phyloP scores from a whole-genome alignment of 1,140 invertebrate species.

The Lepidurus arcticus region DNA sequence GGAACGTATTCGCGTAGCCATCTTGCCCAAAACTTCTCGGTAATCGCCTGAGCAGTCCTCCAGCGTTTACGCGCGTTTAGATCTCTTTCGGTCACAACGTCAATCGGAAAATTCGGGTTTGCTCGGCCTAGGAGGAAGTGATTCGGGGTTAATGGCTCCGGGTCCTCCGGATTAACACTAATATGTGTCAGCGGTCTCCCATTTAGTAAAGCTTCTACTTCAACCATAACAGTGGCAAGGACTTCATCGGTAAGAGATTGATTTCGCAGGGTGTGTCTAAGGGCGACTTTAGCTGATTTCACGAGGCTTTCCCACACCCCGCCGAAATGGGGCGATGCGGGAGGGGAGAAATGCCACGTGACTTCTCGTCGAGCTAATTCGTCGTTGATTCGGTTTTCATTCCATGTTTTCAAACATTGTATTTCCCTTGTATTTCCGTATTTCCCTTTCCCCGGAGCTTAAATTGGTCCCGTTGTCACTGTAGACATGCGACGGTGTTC shows the following conservation, averaged over 20 bases:
- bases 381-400: too few species aligned
- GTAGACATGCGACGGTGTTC: slow-evolving; percentile 24
- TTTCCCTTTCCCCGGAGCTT: too few species aligned
- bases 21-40: slow-evolving; percentile 24
- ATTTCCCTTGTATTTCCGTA: too few species aligned
- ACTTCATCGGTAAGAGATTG: too few species aligned
- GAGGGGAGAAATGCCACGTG: too few species aligned
- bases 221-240: background rate
- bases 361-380: too few species aligned
- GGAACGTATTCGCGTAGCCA: slow-evolving; percentile 28
- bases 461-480: too few species aligned
- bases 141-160: slow-evolving; percentile 32
- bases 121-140: slow-evolving; percentile 30
- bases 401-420: too few species aligned
- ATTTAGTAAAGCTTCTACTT: slow-evolving; percentile 30
- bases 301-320: too few species aligned
- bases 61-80: background rate
- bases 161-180: slow-evolving; percentile 23
- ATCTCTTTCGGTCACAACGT: slow-evolving; percentile 19
- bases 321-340: too few species aligned
- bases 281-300: too few species aligned
- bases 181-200: slow-evolving; percentile 26
- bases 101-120: slow-evolving; percentile 3
- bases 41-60: slow-evolving; percentile 16
- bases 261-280: too few species aligned